Percentiles rank a stretch among this genome's conserved stretches.
These are phyloP conservation scores for Heliconius charithonia DNA, from an alignment of 2,888 invertebrate species.

Conservation along the genomic window DNA sequence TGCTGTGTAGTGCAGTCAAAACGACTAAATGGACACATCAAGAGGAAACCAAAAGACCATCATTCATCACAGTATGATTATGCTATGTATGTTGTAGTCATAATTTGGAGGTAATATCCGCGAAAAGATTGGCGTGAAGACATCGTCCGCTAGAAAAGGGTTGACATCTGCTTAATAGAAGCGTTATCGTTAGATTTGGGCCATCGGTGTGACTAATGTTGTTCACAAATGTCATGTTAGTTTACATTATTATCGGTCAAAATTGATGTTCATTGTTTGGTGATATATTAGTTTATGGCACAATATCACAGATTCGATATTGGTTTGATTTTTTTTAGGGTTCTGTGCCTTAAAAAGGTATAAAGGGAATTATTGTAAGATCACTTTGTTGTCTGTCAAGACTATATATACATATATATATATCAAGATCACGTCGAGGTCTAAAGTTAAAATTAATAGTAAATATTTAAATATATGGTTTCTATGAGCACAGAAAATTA, in stretches of 20 bases:
- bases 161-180: conserved; percentile 80
- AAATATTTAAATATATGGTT: too few relatives aligned
- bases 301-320: neutral
- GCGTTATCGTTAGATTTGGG: conserved; percentile 72
- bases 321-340: neutral
- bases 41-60: conserved; percentile 54
- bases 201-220: conserved; percentile 56
- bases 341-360: too few relatives aligned
- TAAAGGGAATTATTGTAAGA: too few relatives aligned
- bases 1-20: too few relatives aligned
- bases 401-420: too few relatives aligned
- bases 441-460: too few relatives aligned
- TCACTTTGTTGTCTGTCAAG: too few relatives aligned
- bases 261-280: conserved; percentile 3
- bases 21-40: conserved; percentile 54
- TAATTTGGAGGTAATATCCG: conserved; percentile 81
- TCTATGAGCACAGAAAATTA: too few relatives aligned
- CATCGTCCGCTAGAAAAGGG: conserved; percentile 71
- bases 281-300: neutral
- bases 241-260: conserved; percentile 2
- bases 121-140: conserved; percentile 79
- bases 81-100: conserved; percentile 64
- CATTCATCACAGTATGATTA: conserved; percentile 75
- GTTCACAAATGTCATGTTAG: conserved; percentile 4
- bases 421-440: too few relatives aligned